Evolutionary conservation across 1,140 invertebrate species (phyloP).

Genomic region (Pseudobourletiella spinata): DNA sequence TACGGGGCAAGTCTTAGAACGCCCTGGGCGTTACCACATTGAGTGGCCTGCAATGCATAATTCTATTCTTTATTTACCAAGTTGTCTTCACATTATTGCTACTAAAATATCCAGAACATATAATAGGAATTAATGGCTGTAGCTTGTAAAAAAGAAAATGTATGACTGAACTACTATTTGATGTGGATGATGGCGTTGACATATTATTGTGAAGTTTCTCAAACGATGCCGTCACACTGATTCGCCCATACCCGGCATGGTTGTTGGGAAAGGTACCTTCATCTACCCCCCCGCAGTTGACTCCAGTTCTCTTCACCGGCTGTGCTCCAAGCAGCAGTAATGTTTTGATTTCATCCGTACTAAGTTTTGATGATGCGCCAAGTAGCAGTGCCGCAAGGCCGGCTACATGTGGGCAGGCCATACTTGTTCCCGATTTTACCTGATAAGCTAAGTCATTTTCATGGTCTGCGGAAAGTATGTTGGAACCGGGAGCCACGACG

Average conservation of each 20-base stretch:
- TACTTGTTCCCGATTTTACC: constrained; percentile 7
- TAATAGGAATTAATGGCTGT: no score
- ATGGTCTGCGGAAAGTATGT: constrained; percentile 14
- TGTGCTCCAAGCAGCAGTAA: neutral
- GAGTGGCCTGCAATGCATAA: no score
- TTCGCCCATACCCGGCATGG: neutral
- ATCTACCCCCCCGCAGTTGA: neutral
- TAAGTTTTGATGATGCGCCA: neutral
- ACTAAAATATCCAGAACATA: no score
- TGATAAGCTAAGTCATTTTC: constrained; percentile 6
- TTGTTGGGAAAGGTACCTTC: neutral
- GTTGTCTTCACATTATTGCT: no score
- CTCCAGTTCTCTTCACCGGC: neutral
- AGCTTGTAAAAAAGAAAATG: no score
- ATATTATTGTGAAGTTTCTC: no score
- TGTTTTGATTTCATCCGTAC: neutral
- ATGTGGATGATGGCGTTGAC: no score
- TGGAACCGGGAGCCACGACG: constrained; percentile 15
- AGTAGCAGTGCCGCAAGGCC: constrained; percentile 1
- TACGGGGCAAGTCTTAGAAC: no score
- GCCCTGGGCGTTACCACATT: no score
- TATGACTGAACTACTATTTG: no score
- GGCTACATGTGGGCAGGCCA: constrained; percentile 13
- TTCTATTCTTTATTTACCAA: no score
- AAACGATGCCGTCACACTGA: no score